Conservation (phyloP, 2,113 vertebrate genomes). For the Nothoprocta pentlandii region DNA sequence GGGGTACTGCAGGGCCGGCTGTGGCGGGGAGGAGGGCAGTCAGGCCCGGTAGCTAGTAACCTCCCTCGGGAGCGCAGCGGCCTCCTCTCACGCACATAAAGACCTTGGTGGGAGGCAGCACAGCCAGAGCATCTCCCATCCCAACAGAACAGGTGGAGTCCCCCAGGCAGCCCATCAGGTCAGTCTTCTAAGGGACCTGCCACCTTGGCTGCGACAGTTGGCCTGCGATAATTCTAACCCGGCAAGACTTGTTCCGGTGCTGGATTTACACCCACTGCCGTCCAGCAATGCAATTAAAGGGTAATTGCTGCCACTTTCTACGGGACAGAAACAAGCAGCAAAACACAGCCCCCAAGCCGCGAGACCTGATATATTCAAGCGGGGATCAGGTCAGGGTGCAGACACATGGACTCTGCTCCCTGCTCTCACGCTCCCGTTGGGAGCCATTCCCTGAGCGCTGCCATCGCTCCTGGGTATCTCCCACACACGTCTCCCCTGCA, state of each 20-base stretch:
- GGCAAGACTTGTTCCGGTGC: background rate
- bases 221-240: background rate
- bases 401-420: too few species aligned
- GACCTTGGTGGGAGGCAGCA: background rate
- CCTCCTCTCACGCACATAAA: background rate
- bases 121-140: accelerated
- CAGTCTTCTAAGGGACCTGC: accelerated
- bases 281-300: accelerated
- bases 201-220: background rate
- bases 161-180: background rate
- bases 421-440: background rate
- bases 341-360: background rate
- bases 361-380: background rate
- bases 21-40: background rate
- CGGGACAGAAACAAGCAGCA: background rate
- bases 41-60: accelerated
- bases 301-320: background rate
- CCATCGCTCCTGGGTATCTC: background rate
- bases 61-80: background rate
- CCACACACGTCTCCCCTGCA: accelerated
- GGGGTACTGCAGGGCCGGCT: background rate
- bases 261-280: background rate
- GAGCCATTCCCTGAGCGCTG: background rate
- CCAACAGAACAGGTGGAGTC: accelerated
- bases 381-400: background rate